A percentile compares a stretch with the other conserved stretches of the same genome.
These are phyloP conservation scores for Apodemus speciosus DNA, from an alignment of 2,113 vertebrate genomes.

Conservation along the genomic window DNA sequence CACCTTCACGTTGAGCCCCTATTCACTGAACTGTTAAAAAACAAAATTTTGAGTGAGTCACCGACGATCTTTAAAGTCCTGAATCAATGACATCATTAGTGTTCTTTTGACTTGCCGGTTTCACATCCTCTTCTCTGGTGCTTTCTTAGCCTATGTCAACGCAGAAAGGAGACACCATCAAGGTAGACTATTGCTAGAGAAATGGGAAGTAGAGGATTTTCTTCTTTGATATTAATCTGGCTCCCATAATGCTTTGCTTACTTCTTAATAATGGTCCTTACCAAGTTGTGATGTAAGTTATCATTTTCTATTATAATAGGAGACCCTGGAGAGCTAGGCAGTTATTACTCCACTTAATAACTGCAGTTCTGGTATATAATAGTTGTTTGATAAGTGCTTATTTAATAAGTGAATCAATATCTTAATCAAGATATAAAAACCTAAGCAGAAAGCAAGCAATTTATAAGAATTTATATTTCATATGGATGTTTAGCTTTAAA, in stretches of 20 bases:
- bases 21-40: not conserved
- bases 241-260: not conserved
- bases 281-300: not conserved
- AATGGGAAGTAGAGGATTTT: not conserved
- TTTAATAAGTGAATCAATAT: conserved; percentile 18
- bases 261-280: not conserved
- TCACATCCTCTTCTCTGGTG: not conserved
- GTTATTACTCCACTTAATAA: not conserved
- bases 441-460: not conserved
- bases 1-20: not conserved
- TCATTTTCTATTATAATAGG: not conserved
- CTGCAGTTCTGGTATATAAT: not conserved
- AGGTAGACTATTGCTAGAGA: not conserved
- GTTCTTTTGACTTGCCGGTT: not conserved
- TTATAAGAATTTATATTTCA: not conserved
- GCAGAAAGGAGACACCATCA: not conserved
- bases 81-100: not conserved
- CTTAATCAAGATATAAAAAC: conserved; percentile 12
- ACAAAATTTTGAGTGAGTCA: not conserved
- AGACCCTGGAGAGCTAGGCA: not conserved
- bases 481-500: not conserved
- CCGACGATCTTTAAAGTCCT: not conserved
- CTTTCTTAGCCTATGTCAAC: not conserved
- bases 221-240: not conserved
- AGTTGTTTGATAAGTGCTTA: conserved; percentile 5